Evolutionary conservation across 2,113 vertebrate genomes (phyloP).

Genomic region (Steatornis caripensis): DNA sequence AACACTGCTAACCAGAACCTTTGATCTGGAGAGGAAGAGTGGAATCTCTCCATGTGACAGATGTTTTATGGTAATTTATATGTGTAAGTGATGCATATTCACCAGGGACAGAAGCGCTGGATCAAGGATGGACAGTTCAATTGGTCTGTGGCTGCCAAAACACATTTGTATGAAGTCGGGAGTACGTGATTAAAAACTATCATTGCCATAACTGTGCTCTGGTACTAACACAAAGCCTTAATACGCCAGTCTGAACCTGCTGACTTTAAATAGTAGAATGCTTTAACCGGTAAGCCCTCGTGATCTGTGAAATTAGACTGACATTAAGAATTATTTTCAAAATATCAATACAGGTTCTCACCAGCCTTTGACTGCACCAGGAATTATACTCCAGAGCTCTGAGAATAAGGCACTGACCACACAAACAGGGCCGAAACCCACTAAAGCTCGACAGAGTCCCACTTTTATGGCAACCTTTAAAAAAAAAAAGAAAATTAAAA

Average conservation of each 20-base stretch:
- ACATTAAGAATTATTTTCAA: background rate
- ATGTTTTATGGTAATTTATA: background rate
- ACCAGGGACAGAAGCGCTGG: background rate
- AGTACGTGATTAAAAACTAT: background rate
- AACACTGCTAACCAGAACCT: background rate
- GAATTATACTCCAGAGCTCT: background rate
- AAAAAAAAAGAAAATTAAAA: too few relatives aligned
- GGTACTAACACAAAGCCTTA: background rate
- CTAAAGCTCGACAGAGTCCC: background rate
- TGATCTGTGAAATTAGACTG: background rate
- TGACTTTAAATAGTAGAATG: background rate
- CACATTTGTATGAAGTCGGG: background rate
- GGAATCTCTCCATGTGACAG: background rate
- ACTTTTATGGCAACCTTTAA: background rate
- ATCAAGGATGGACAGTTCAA: background rate
- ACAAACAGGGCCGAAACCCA: background rate
- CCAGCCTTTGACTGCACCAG: background rate
- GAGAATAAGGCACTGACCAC: background rate
- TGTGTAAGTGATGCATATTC: background rate
- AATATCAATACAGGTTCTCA: background rate
- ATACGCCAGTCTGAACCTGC: background rate
- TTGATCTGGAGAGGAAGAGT: background rate
- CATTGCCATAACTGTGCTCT: background rate
- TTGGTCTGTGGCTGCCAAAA: background rate
- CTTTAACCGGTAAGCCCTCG: background rate